Conservation (phyloP, 2,888 invertebrate genomes). For the Scaeva pyrastri region DNA sequence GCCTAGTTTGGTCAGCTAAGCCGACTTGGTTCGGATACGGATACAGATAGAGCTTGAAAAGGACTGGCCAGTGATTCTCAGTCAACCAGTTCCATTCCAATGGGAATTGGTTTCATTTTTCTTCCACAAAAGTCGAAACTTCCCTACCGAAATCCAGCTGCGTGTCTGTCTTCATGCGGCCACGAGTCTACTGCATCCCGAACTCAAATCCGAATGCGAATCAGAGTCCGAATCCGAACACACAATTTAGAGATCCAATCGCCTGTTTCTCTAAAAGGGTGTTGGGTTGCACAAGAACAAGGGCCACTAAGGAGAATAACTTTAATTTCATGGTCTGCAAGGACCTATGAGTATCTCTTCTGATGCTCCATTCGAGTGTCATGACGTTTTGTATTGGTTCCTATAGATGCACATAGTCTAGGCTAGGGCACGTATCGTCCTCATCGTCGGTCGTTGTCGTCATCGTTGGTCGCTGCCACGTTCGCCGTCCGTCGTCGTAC, state of each 20-base stretch:
- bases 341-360: conserved; percentile 56
- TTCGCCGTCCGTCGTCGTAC: not conserved
- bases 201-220: conserved; percentile 1
- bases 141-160: conserved; percentile 53
- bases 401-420: not conserved
- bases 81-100: conserved; percentile 53
- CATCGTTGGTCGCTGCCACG: no score
- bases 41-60: not conserved
- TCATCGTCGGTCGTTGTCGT: not conserved
- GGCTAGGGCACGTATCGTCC: not conserved
- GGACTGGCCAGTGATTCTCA: conserved; percentile 60
- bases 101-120: conserved; percentile 73
- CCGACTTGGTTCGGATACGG: conserved; percentile 14
- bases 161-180: conserved; percentile 56
- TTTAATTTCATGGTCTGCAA: conserved; percentile 73
- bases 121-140: conserved; percentile 38
- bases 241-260: conserved; percentile 70
- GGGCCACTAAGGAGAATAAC: conserved; percentile 55
- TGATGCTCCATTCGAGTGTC: conserved; percentile 36
- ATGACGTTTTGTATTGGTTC: conserved; percentile 42
- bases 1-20: conserved; percentile 47
- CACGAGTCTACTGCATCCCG: not conserved
- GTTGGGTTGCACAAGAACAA: conserved; percentile 61
- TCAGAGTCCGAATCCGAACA: conserved; percentile 34
- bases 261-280: conserved; percentile 55